phyloP scores from a whole-genome alignment of 2,113 vertebrate genomes.

The Bubo bubo region DNA sequence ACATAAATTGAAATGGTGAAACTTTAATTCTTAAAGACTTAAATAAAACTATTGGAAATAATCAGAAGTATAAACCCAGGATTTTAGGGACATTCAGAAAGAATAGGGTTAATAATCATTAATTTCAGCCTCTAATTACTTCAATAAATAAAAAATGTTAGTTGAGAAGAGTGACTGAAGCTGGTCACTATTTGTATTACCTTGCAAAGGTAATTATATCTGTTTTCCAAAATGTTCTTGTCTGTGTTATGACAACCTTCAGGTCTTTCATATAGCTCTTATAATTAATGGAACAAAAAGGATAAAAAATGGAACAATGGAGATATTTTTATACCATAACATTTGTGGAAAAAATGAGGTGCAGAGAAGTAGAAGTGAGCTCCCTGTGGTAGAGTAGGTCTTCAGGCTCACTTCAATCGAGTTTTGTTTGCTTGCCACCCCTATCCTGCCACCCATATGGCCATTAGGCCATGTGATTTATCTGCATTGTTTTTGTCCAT shows the following conservation, averaged over 20 bases:
- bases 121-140: not conserved
- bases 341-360: not conserved
- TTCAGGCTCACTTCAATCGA: not conserved
- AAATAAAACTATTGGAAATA: not conserved
- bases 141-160: not conserved
- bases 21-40: not conserved
- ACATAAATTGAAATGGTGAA: not conserved
- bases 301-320: not conserved
- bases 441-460: fast-evolving
- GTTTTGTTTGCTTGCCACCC: not conserved
- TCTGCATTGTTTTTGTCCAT: not conserved
- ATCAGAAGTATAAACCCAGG: fast-evolving
- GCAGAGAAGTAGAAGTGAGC: not conserved
- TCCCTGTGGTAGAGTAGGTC: not conserved
- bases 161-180: not conserved
- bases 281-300: not conserved
- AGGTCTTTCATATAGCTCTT: not conserved
- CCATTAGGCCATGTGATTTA: fast-evolving
- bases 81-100: not conserved
- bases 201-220: not conserved
- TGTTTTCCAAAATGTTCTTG: not conserved
- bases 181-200: not conserved
- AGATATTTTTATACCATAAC: not conserved
- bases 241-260: not conserved
- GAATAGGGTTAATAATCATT: not conserved